Percentiles rank a stretch among this genome's conserved stretches.
phyloP scores from a whole-genome alignment of 2,113 vertebrate species.

The Tachysurus vachellii region DNA sequence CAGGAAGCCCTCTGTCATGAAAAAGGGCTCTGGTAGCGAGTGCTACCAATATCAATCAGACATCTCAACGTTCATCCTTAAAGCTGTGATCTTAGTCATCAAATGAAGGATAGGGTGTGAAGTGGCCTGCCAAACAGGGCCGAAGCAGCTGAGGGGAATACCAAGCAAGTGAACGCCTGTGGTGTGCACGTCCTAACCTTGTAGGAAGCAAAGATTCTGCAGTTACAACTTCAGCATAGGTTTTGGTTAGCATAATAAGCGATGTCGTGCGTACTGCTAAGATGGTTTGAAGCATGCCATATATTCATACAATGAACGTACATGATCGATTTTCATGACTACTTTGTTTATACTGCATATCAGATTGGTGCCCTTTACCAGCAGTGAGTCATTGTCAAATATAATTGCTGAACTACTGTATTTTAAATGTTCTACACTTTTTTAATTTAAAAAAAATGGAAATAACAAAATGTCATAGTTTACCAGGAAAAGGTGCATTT shows the following conservation, averaged over 20 bases:
- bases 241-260: neutral
- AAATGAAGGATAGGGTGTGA: conserved; percentile 69
- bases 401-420: neutral
- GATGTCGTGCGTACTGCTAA: neutral
- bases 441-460: neutral
- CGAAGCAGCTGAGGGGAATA: conserved; percentile 62
- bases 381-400: neutral
- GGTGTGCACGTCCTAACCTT: conserved; percentile 9
- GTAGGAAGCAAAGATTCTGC: conserved; percentile 19
- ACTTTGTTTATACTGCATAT: neutral
- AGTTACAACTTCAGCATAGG: neutral
- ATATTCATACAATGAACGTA: neutral
- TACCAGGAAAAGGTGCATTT: too few species aligned
- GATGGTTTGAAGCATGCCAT: neutral
- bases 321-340: neutral
- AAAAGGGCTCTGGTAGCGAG: conserved; percentile 64
- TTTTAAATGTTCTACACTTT: neutral
- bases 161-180: conserved; percentile 36
- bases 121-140: conserved; percentile 65
- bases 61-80: conserved; percentile 68
- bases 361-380: neutral
- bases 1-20: conserved; percentile 68
- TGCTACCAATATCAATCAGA: conserved; percentile 73
- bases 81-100: conserved; percentile 73
- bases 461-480: neutral